These are phyloP conservation scores for Yponomeuta cagnagella DNA, from an alignment of 2,888 invertebrate species.

Conservation along the genomic window DNA sequence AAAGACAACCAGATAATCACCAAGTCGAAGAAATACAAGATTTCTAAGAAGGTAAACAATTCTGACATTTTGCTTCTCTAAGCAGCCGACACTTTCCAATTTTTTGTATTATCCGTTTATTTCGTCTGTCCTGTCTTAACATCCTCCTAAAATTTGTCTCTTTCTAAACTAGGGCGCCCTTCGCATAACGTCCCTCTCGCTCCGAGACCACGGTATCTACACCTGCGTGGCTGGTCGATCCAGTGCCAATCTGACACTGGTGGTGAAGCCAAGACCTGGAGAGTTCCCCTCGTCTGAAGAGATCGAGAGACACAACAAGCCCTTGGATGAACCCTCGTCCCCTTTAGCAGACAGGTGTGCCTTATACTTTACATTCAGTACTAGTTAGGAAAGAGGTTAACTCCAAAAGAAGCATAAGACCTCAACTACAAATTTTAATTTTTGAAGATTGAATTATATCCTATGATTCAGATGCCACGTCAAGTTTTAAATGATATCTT, in stretches of 20 bases:
- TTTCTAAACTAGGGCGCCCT: constrained; percentile 79
- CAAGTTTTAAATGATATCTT: too few species aligned
- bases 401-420: too few species aligned
- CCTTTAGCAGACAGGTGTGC: constrained; percentile 63
- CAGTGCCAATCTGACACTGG: constrained; percentile 85
- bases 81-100: neutral
- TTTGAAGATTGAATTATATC: too few species aligned
- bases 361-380: neutral
- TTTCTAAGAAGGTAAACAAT: constrained; percentile 83
- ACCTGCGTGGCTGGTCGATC: constrained; percentile 90
- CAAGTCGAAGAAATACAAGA: constrained; percentile 89
- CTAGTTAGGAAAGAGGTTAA: too few species aligned
- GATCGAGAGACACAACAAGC: constrained; percentile 74
- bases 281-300: constrained; percentile 89
- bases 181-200: constrained; percentile 86
- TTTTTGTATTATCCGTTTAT: too few species aligned
- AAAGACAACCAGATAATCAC: constrained; percentile 87
- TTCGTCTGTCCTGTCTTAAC: too few species aligned
- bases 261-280: constrained; percentile 86
- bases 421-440: too few species aligned
- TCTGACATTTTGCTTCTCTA: neutral
- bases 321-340: constrained; percentile 63
- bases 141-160: neutral
- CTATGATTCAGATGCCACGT: too few species aligned
- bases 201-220: constrained; percentile 89